A percentile compares a stretch with the other conserved stretches of the same genome.
Conservation (phyloP, 2,797 vertebrate species). For the Loris lydekkerianus region DNA sequence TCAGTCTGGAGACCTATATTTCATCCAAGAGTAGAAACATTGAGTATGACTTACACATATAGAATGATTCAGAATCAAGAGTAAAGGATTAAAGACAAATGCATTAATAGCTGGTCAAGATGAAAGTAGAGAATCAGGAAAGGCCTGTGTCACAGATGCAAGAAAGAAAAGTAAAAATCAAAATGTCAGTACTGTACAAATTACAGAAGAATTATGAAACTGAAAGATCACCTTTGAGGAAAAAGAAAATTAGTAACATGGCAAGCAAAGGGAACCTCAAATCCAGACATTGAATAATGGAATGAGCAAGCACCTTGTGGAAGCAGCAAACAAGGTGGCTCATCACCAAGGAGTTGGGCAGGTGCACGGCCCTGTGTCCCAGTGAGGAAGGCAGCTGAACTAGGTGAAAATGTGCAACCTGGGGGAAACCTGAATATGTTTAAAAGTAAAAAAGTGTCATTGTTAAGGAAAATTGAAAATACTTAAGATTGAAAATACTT, state of each 20-base stretch:
- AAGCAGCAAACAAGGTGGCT: background rate
- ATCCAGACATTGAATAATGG: background rate
- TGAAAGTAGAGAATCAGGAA: background rate
- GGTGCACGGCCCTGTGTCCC: background rate
- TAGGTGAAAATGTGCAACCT: background rate
- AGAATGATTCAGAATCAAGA: background rate
- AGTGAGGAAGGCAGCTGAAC: background rate
- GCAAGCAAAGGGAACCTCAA: background rate
- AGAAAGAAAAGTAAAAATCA: background rate
- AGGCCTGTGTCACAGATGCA: background rate
- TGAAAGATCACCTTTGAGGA: background rate
- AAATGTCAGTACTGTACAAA: background rate
- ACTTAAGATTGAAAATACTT: background rate
- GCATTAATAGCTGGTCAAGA: background rate
- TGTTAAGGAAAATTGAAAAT: background rate
- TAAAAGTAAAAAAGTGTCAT: background rate
- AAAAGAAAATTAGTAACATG: background rate
- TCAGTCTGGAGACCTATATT: background rate
- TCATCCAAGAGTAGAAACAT: background rate
- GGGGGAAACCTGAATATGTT: background rate
- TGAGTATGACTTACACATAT: background rate
- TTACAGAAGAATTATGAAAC: background rate
- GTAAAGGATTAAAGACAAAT: background rate
- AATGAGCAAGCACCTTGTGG: background rate
- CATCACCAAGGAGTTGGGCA: background rate